Conservation (phyloP, 2,888 invertebrate species). For the Hirtodrosophila confusa region DNA sequence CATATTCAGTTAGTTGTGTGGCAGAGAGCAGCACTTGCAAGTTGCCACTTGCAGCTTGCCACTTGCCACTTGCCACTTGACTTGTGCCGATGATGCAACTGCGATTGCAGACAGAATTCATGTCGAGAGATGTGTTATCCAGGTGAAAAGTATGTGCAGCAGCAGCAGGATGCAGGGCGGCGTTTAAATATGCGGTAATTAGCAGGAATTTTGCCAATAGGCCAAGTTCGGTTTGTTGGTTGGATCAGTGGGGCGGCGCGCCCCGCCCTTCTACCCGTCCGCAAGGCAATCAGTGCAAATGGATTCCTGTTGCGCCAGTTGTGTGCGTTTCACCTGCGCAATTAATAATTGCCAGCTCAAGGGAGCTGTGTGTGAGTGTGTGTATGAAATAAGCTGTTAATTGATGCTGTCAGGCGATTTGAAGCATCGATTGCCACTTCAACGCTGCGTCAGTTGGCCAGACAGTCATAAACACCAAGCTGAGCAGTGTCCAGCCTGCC, state of each 20-base stretch:
- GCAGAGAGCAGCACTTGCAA: conserved; percentile 14
- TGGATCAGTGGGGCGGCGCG: not conserved
- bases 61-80: conserved; percentile 34
- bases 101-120: conserved; percentile 29
- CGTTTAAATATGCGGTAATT: conserved; percentile 62
- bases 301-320: conserved; percentile 49
- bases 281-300: conserved; percentile 67
- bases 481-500: conserved; percentile 21
- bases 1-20: conserved; percentile 72
- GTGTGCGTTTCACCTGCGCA: conserved; percentile 30
- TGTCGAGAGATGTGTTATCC: conserved; percentile 43
- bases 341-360: conserved; percentile 52
- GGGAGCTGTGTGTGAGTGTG: conserved; percentile 1
- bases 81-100: conserved; percentile 44
- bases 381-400: conserved; percentile 29
- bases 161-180: conserved; percentile 3
- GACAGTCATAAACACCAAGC: conserved; percentile 6
- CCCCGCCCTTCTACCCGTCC: conserved; percentile 2
- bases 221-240: conserved; percentile 35
- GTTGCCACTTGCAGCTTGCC: conserved; percentile 24
- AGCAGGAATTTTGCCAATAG: conserved; percentile 50
- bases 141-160: conserved; percentile 42
- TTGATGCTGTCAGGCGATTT: conserved; percentile 35
- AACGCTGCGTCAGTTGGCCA: conserved; percentile 11
- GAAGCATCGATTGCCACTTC: conserved; percentile 30